Base-by-base conservation (phyloP, 2,888 invertebrate species). In the Nemotelus nigrinus region DNA sequence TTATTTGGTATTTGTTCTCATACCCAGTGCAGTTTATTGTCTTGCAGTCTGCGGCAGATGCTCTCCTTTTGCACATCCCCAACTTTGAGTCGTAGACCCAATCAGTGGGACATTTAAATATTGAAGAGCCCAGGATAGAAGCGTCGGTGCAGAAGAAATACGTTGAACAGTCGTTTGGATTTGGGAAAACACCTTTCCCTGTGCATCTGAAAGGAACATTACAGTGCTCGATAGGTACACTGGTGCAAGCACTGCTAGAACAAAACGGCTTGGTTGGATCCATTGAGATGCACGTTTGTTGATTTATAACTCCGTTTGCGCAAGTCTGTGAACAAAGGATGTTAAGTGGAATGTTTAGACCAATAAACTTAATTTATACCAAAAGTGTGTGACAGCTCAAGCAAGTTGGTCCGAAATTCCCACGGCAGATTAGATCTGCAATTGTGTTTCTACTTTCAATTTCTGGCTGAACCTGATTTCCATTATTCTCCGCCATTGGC, bases 151-250 rank as follows among this genome's bases (percentile, higher is more conserved):
- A 80, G 7, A 77, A 64, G 55, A 71, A 78, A 57, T 80, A 80
- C 5, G 53, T 47, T 1, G 60, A 45, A n/a, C 80, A 80, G 48
- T 80, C 72, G 7, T 45, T 48, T 3, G 76, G 64, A 75, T 80
- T 72, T 7, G 78, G 72, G n/a, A 79, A 79, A 0, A 68, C 90
- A 90, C 84, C 91, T 87, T 83, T 91, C 7, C 68, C 48, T 39
- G 77, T 76, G 44, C 80, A 80, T 0, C 64, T 63, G 44, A 75
- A 64, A 2, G 41, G 44, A 2, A 45, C 39, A 3, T 58, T 25
- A n/a, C 58, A 58, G 2, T 25, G 8, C 2, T 44, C 2, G 3
- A 44, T 44, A 2, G 45, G 25, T 10, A 2, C 48, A 7, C 44
- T 41, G 8, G 58, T 45, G 39, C 72, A 72, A 1, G 72, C 57